Conservation (phyloP, 35 echinoderm and acorn worm species). For the Apostichopus parvimensis region DNA sequence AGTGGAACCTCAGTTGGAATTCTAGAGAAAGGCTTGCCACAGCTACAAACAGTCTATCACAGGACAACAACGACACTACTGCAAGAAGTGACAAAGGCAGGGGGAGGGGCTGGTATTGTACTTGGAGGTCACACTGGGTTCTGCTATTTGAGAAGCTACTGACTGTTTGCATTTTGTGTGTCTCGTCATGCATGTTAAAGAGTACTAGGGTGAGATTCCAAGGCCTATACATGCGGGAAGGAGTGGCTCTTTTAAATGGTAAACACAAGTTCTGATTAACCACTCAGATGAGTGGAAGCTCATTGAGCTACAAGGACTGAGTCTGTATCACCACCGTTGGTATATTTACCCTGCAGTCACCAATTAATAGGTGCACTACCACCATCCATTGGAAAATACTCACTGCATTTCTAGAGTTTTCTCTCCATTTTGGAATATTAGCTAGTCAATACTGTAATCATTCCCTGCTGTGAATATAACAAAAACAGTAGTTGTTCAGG, state of each 20-base stretch:
- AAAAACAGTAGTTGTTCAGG: too few species aligned
- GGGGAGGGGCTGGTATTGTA: slow-evolving; percentile 44
- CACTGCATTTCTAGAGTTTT: too few species aligned
- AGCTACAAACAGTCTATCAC: not conserved
- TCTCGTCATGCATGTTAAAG: slow-evolving; percentile 15
- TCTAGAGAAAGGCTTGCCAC: slow-evolving; percentile 18
- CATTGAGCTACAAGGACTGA: not conserved
- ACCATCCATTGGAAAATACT: too few species aligned
- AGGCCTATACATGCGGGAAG: slow-evolving; percentile 28
- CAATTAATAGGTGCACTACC: too few species aligned
- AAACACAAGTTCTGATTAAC: slow-evolving; percentile 12
- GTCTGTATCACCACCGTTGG: not conserved
- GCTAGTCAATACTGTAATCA: too few species aligned
- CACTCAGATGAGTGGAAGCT: slow-evolving; percentile 38
- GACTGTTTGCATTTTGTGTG: slow-evolving; percentile 9
- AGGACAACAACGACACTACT: not conserved
- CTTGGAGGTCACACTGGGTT: slow-evolving; percentile 11
- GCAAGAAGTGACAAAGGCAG: slow-evolving; percentile 10
- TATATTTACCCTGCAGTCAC: too few species aligned
- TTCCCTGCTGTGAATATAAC: too few species aligned
- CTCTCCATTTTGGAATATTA: too few species aligned
- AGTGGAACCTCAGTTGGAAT: slow-evolving; percentile 23
- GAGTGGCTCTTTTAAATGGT: slow-evolving; percentile 48
- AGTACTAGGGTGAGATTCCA: slow-evolving; percentile 15
- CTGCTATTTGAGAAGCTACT: slow-evolving; percentile 25